A percentile compares a stretch with the other conserved stretches of the same genome.
These are phyloP conservation scores for Delphinapterus leucas DNA, from an alignment of 2,113 vertebrate genomes.

Conservation along the genomic window DNA sequence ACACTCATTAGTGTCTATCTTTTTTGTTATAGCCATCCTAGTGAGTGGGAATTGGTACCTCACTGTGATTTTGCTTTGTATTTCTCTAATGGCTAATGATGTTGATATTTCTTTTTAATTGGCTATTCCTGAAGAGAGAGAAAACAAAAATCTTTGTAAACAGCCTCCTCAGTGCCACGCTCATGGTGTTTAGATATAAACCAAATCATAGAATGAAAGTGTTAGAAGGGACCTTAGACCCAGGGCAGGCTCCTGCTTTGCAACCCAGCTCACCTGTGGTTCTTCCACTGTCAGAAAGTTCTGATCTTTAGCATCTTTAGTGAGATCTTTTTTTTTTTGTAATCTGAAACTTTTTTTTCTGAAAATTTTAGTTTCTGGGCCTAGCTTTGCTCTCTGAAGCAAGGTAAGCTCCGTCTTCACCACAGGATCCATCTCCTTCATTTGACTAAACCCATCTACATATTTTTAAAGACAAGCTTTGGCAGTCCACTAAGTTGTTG, in stretches of 20 bases:
- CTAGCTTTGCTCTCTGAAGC: not conserved
- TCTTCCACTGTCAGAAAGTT: not conserved
- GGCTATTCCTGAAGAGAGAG: not conserved
- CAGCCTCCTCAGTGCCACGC: not conserved
- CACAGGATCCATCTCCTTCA: not conserved
- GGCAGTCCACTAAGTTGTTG: no score
- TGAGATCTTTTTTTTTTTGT: not conserved
- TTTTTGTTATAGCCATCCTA: not conserved
- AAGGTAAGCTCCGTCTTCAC: not conserved
- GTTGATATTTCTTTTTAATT: not conserved
- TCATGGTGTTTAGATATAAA: not conserved
- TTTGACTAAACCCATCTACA: not conserved
- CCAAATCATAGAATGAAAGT: not conserved
- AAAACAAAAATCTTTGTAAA: not conserved
- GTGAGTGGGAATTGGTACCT: not conserved
- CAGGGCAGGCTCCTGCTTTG: not conserved
- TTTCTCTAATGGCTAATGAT: not conserved
- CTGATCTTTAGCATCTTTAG: not conserved
- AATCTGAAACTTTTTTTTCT: not conserved
- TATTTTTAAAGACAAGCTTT: conserved; percentile 5
- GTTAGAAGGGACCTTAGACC: not conserved
- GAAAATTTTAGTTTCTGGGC: not conserved
- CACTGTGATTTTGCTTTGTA: not conserved
- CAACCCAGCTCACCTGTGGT: not conserved
- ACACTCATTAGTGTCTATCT: not conserved